phyloP scores from a whole-genome alignment of 2,113 vertebrate genomes.

The Atractosteus spatula region DNA sequence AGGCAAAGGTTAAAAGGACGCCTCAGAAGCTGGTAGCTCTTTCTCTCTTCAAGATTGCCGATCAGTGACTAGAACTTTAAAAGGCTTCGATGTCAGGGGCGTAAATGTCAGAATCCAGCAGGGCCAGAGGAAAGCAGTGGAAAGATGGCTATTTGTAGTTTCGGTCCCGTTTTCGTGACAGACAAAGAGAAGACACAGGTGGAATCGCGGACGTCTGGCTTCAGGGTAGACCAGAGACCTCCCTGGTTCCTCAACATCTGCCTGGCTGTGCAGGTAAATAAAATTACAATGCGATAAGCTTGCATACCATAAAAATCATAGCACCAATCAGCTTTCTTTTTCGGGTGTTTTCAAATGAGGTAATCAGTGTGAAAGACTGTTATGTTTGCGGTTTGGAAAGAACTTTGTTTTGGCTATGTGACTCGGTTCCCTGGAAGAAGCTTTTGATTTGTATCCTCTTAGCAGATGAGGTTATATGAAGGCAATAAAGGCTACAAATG shows the following conservation, averaged over 20 bases:
- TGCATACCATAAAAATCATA: too few species aligned
- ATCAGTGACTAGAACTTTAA: neutral
- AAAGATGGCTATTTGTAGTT: neutral
- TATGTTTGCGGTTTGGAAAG: too few species aligned
- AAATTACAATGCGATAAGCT: too few species aligned
- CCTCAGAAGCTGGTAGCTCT: too few species aligned
- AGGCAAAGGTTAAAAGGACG: conserved; percentile 35
- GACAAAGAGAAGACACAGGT: conserved; percentile 6
- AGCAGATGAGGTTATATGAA: too few species aligned
- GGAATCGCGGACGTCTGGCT: conserved; percentile 1
- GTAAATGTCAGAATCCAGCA: neutral
- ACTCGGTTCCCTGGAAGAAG: too few species aligned
- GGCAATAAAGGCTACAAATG: too few species aligned
- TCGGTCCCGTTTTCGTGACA: neutral
- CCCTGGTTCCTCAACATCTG: conserved; percentile 29
- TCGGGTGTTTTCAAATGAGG: too few species aligned
- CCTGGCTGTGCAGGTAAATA: conserved; percentile 42
- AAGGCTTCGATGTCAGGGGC: neutral
- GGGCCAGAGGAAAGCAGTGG: neutral
- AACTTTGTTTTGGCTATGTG: too few species aligned
- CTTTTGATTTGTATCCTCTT: too few species aligned
- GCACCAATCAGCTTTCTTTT: too few species aligned
- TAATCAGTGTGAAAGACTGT: too few species aligned
- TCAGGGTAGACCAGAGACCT: conserved; percentile 23
- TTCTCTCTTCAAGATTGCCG: neutral